Percentiles rank a stretch among this genome's conserved stretches.
Evolutionary conservation across 1,140 invertebrate genomes (phyloP).

Genomic region (Ladona fulva): DNA sequence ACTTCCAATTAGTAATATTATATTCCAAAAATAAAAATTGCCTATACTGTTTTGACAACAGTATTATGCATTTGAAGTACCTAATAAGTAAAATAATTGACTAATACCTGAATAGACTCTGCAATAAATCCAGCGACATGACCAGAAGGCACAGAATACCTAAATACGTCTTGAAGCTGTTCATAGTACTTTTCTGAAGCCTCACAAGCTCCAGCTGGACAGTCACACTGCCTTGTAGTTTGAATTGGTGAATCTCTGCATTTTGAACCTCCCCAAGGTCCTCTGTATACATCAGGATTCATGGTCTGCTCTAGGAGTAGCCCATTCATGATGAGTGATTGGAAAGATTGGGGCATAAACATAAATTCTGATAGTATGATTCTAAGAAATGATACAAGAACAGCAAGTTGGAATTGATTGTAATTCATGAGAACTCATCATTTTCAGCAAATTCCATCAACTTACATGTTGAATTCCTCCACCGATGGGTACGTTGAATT

Average conservation of each 20-base stretch:
- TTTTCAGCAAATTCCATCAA: constrained; percentile 18
- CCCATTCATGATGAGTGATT: background rate
- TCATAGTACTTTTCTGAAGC: constrained; percentile 70
- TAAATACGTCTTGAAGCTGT: constrained; percentile 70
- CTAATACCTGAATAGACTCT: constrained; percentile 78
- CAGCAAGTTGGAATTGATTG: too few species aligned
- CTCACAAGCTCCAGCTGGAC: constrained; percentile 50
- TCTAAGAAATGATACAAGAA: too few species aligned
- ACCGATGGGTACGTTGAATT: constrained; percentile 60
- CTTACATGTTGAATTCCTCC: constrained; percentile 77
- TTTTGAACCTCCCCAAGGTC: constrained; percentile 75
- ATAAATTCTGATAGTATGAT: background rate
- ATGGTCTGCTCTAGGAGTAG: constrained; percentile 49
- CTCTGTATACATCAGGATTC: constrained; percentile 84
- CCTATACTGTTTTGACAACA: too few species aligned
- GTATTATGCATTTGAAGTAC: too few species aligned
- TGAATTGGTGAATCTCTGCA: constrained; percentile 84
- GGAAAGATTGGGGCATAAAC: background rate
- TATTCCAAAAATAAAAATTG: too few species aligned
- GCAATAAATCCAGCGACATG: constrained; percentile 81
- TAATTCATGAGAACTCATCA: too few species aligned
- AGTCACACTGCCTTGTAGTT: constrained; percentile 56
- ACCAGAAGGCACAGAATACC: constrained; percentile 62
- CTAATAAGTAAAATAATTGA: too few species aligned
- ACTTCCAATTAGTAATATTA: too few species aligned